Percentiles rank a stretch among this genome's conserved stretches.
Conservation (phyloP, 1,140 invertebrate genomes). For the Drosophila ironensis region DNA sequence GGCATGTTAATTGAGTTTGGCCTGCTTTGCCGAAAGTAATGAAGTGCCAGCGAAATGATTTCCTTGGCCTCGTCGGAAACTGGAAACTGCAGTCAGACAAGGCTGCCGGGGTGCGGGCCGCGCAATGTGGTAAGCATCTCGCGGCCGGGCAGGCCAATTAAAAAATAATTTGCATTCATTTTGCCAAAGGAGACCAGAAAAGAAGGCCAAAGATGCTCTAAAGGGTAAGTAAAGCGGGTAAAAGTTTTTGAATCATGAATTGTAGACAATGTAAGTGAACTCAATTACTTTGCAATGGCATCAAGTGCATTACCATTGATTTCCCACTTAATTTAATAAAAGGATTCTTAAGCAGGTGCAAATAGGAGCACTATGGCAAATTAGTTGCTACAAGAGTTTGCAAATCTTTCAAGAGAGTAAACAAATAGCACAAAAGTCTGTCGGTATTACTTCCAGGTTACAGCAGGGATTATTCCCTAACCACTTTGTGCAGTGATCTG, state of each 20-base stretch:
- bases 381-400: too few relatives aligned
- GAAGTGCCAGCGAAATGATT: slow-evolving; percentile 28
- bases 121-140: slow-evolving; percentile 16
- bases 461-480: too few relatives aligned
- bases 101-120: not conserved
- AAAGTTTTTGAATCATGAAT: slow-evolving; percentile 7
- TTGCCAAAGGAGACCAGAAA: not conserved
- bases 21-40: slow-evolving; percentile 12
- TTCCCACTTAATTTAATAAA: too few relatives aligned
- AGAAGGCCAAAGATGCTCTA: not conserved
- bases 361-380: too few relatives aligned
- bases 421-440: too few relatives aligned
- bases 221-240: not conserved
- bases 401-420: too few relatives aligned
- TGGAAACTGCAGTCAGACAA: too few relatives aligned
- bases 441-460: too few relatives aligned
- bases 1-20: slow-evolving; percentile 47
- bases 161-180: slow-evolving; percentile 39
- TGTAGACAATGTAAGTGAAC: not conserved
- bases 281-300: not conserved
- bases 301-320: not conserved
- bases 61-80: slow-evolving; percentile 12
- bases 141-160: slow-evolving; percentile 38
- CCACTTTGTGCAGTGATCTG: too few relatives aligned
- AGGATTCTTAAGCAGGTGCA: too few relatives aligned